Base-by-base conservation (phyloP, 2,888 invertebrate species). In the Rhingia campestris region DNA sequence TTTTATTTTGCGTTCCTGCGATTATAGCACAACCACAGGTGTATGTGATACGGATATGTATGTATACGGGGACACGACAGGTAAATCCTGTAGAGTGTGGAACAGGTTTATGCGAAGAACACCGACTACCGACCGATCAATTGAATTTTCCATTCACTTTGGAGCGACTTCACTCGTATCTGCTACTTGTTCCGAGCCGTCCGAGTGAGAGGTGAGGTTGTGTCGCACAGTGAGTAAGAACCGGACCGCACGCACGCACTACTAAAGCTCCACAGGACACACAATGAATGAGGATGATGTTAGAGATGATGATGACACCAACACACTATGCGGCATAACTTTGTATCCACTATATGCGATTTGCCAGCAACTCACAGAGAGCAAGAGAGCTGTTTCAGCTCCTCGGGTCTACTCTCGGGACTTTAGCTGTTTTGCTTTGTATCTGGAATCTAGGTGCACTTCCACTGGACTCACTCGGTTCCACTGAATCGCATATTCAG, bases 191-290 rank as follows among this genome's bases (percentile, higher is more conserved):
- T 33, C 30, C 51, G 41, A 37, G 39, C 39, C 33, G 53, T 67
- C 22, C n/a, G 59, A 32, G 39, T 14, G 76, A 73, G 22, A 33
- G 37, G 59, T 66, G 22, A 64, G 72, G 54, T 70, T 64, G 54
- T 53, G 10, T 56, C 41, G 58, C 43, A 22, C 33, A 47, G 69
- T 51, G 67, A 58, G 61, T 67, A 58, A 54, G 73, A 74, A 75
- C 80, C 80, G 84, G 80, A 84, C 79, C 74, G 84, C 84, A 80
- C 84, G 84, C 79, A 84, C 84, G 84, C 79, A 75, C 84, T 80
- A 84, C 80, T 70, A 79, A 80, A 66, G 79, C 80, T 84, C 74
- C 74, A 75, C 80, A 84, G 84, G 84, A 84, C 74, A 79, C 75
- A 81, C 80, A 84, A 84, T 84, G 84, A 84, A 84, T 84, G 75